Evolutionary conservation across 2,797 vertebrate genomes (phyloP).

Genomic region (Xiphorhynchus erythropygius): DNA sequence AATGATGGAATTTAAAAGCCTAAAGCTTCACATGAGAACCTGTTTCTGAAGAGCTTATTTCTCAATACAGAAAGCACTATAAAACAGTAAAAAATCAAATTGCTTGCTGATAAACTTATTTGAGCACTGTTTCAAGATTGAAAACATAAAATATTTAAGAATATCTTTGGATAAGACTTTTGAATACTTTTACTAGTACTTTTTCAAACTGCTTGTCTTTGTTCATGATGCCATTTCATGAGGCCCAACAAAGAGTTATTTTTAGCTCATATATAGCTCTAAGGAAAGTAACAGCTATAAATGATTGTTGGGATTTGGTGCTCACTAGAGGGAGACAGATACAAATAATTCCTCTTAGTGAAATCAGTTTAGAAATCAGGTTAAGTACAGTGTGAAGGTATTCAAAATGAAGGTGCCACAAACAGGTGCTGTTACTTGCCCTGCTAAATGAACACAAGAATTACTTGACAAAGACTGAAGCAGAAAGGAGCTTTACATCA

Average conservation of each 20-base stretch:
- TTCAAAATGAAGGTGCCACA: slow-evolving; percentile 18
- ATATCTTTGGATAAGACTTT: neutral
- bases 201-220: neutral
- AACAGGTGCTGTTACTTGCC: neutral
- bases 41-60: neutral
- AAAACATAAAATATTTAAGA: neutral
- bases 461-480: neutral
- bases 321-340: slow-evolving; percentile 84
- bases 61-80: neutral
- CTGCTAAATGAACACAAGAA: neutral
- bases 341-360: slow-evolving; percentile 72
- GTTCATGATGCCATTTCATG: neutral
- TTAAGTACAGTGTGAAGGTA: neutral
- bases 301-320: slow-evolving; percentile 18
- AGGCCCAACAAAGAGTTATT: neutral
- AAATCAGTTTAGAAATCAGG: slow-evolving; percentile 54
- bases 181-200: neutral
- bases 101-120: neutral
- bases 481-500: neutral
- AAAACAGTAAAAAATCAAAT: neutral
- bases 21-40: neutral
- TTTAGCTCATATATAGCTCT: neutral
- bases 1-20: neutral
- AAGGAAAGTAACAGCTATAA: neutral
- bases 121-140: neutral